Conservation (phyloP, 2,888 invertebrate species). For the Aleiodes alternator region DNA sequence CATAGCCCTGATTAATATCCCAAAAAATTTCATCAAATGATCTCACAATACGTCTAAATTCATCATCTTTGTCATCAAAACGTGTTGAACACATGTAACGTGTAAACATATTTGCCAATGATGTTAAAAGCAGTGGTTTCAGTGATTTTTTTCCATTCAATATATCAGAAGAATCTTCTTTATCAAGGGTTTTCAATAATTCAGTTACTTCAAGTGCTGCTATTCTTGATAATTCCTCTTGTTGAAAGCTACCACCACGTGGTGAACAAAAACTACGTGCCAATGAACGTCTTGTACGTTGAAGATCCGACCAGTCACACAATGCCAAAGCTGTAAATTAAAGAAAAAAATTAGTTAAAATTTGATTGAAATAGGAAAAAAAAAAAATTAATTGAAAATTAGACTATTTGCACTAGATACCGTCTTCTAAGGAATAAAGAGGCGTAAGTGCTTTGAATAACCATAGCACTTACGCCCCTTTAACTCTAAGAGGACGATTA, state of each 20-base stretch:
- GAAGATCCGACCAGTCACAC: slow-evolving; percentile 91
- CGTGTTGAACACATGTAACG: slow-evolving; percentile 91
- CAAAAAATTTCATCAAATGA: slow-evolving; percentile 92
- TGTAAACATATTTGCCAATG: slow-evolving; percentile 90
- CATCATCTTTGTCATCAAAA: slow-evolving; percentile 82
- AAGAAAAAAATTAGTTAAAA: background rate
- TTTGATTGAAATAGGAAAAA: background rate
- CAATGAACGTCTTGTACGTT: slow-evolving; percentile 85
- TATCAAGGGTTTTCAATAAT: slow-evolving; percentile 79
- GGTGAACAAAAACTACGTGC: slow-evolving; percentile 90
- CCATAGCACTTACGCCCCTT: no score
- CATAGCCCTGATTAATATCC: slow-evolving; percentile 93
- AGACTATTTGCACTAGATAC: background rate
- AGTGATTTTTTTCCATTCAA: slow-evolving; percentile 76
- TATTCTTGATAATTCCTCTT: slow-evolving; percentile 83
- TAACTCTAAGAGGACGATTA: no score
- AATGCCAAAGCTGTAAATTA: slow-evolving; percentile 86
- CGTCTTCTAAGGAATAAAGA: no score
- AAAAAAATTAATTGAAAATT: background rate
- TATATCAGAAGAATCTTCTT: slow-evolving; percentile 67
- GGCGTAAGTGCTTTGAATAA: no score
- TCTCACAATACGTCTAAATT: slow-evolving; percentile 82
- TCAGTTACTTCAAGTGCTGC: slow-evolving; percentile 81
- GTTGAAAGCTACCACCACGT: slow-evolving; percentile 84
- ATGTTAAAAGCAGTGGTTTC: slow-evolving; percentile 84